Conservation (phyloP, 2,113 vertebrate species). For the Myotis davidii region DNA sequence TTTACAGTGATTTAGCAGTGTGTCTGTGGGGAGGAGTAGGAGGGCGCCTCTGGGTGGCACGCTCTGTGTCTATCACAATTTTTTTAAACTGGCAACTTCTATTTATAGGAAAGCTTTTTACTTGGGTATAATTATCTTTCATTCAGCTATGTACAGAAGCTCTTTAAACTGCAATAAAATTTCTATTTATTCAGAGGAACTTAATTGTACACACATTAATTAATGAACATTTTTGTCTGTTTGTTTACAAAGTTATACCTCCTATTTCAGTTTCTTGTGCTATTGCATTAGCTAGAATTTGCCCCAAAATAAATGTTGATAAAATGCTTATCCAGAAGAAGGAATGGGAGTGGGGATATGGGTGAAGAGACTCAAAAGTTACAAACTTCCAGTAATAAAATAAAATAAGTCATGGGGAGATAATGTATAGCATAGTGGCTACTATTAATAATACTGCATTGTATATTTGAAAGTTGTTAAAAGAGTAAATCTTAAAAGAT, state of each 20-base stretch:
- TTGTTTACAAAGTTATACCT: background rate
- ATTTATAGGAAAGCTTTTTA: background rate
- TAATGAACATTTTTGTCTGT: background rate
- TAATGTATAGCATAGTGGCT: background rate
- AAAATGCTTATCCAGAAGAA: background rate
- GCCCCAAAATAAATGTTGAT: background rate
- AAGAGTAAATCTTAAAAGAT: background rate
- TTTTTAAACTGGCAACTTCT: background rate
- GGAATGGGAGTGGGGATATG: background rate
- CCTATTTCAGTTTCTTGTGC: conserved; percentile 5
- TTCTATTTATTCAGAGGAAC: background rate
- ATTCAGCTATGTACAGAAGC: background rate
- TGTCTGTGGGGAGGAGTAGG: no score
- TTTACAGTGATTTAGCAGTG: background rate
- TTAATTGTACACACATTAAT: background rate
- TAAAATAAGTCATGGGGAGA: background rate
- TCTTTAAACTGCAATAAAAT: conserved; percentile 3
- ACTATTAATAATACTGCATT: background rate
- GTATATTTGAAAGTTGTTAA: background rate
- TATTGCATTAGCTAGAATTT: background rate
- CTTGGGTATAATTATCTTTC: conserved; percentile 3
- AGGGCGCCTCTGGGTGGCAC: no score
- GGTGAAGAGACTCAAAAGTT: background rate
- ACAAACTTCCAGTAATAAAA: background rate
- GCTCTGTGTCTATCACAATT: background rate